phyloP scores from a whole-genome alignment of 2,797 vertebrate species.

The Smutsia gigantea region DNA sequence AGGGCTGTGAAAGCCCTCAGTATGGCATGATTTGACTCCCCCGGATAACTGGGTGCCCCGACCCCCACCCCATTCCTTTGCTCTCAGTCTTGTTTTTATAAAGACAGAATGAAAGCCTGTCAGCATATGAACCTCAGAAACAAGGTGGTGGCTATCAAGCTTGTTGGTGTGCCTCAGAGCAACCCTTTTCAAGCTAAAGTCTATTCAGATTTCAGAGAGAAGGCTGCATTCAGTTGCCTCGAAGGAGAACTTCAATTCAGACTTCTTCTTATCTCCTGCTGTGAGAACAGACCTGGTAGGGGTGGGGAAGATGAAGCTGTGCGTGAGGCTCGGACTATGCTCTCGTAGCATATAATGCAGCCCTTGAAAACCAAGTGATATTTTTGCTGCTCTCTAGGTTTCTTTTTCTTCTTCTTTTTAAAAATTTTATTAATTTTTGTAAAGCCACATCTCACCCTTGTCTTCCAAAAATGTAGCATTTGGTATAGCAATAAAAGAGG shows the following conservation, averaged over 20 bases:
- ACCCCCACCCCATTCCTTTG: background rate
- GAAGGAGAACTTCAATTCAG: background rate
- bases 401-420: background rate
- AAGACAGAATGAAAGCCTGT: background rate
- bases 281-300: accelerated
- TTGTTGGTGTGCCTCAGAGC: background rate
- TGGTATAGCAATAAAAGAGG: background rate
- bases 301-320: background rate
- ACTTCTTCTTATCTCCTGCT: background rate
- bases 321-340: accelerated
- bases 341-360: background rate
- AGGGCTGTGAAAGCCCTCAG: background rate
- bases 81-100: background rate
- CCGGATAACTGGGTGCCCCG: background rate
- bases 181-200: background rate
- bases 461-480: background rate
- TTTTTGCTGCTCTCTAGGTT: background rate
- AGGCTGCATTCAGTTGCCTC: background rate
- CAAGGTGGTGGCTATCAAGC: background rate
- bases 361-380: background rate
- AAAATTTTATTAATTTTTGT: conserved; percentile 26
- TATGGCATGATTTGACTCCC: background rate
- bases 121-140: background rate
- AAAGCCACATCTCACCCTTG: conserved; percentile 3
- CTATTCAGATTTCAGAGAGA: background rate